Evolutionary conservation across 1,140 invertebrate genomes (phyloP).

Genomic region (Sinella curviseta): DNA sequence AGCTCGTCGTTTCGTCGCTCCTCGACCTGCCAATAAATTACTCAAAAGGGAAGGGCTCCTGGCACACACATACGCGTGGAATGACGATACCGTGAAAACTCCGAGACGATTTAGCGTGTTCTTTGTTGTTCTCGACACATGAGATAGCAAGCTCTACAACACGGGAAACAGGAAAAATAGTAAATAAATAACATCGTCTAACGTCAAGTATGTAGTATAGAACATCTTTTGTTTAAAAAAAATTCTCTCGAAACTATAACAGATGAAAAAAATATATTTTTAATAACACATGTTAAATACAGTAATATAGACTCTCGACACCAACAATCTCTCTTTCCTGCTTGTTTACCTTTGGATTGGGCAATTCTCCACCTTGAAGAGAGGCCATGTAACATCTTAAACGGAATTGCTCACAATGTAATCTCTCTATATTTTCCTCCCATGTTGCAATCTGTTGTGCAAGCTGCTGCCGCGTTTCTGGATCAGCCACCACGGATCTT

Average conservation of each 20-base stretch:
- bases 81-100: conserved; percentile 95
- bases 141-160: conserved; percentile 83
- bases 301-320: too few species aligned
- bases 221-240: too few species aligned
- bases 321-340: too few species aligned
- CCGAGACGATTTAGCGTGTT: conserved; percentile 90
- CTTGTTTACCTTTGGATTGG: conserved; percentile 94
- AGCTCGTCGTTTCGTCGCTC: conserved; percentile 48
- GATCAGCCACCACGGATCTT: conserved; percentile 88
- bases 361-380: conserved; percentile 89
- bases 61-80: conserved; percentile 96
- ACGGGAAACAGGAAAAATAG: conserved; percentile 12
- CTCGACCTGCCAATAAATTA: conserved; percentile 84
- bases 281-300: too few species aligned
- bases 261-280: too few species aligned
- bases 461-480: conserved; percentile 85
- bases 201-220: background rate
- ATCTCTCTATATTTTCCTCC: conserved; percentile 93
- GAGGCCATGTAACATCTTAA: conserved; percentile 95
- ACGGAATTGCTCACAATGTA: conserved; percentile 95
- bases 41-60: conserved; percentile 87
- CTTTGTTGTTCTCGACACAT: conserved; percentile 92
- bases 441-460: conserved; percentile 89
- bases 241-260: too few species aligned
- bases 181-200: conserved; percentile 9